These are phyloP conservation scores for Drosophila phalerata DNA, from an alignment of 2,888 invertebrate genomes.

Conservation along the genomic window DNA sequence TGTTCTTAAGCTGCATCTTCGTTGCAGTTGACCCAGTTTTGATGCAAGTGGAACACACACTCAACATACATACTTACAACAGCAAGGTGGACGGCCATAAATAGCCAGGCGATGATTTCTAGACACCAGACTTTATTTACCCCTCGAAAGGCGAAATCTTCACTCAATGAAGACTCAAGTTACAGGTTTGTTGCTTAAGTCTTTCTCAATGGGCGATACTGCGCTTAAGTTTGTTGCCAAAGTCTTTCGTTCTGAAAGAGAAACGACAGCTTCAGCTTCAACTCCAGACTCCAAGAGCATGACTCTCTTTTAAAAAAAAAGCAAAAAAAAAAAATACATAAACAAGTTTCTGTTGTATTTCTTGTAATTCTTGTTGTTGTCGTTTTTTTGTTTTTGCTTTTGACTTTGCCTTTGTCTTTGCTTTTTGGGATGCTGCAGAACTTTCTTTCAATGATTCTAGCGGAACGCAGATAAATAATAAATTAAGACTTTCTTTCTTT, in stretches of 20 bases:
- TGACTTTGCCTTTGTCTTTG: constrained; percentile 23
- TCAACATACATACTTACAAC: constrained; percentile 23
- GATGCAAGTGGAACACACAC: constrained; percentile 83
- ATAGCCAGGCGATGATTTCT: constrained; percentile 64
- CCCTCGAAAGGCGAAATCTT: constrained; percentile 39
- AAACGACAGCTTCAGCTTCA: constrained; percentile 37
- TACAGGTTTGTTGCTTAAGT: constrained; percentile 77
- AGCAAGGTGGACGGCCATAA: constrained; percentile 63
- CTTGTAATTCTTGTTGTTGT: constrained; percentile 2
- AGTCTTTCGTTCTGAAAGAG: constrained; percentile 79
- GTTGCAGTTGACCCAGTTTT: constrained; percentile 81
- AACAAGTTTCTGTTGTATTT: constrained; percentile 42
- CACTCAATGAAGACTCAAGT: constrained; percentile 59
- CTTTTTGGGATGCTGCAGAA: constrained; percentile 70
- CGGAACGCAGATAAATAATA: constrained; percentile 74
- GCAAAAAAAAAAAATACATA: background rate
- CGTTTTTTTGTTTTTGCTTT: constrained; percentile 19
- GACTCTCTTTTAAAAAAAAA: constrained; percentile 28
- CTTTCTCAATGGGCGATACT: constrained; percentile 67
- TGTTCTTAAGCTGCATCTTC: constrained; percentile 51
- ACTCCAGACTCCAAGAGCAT: constrained; percentile 31
- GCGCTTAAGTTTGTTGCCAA: constrained; percentile 74
- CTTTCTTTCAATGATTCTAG: constrained; percentile 77
- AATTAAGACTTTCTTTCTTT: constrained; percentile 74
- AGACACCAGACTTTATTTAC: constrained; percentile 38